phyloP scores from a whole-genome alignment of 2,113 vertebrate species.

The Gallinago media region DNA sequence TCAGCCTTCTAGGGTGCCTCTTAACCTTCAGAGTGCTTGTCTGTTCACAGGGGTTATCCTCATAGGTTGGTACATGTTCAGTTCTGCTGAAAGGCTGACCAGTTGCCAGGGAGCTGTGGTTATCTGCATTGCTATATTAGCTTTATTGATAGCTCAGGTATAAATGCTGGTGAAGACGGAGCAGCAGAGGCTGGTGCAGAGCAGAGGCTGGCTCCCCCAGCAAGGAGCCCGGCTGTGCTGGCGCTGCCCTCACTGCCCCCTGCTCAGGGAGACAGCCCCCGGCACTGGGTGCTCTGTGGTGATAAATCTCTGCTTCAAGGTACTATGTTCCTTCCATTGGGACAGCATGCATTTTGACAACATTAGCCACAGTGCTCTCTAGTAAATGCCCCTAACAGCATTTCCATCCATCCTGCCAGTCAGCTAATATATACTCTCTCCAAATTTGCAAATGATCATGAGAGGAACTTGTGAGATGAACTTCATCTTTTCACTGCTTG shows the following conservation, averaged over 20 bases:
- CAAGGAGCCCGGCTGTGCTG: not conserved
- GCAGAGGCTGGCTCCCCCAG: not conserved
- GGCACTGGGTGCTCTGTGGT: fast-evolving
- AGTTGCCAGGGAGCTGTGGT: not conserved
- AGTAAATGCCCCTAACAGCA: not conserved
- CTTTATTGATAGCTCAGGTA: not conserved
- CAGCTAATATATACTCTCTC: not conserved
- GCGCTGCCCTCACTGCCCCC: fast-evolving
- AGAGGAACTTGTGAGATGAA: not conserved
- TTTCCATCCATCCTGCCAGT: not conserved
- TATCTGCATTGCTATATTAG: not conserved
- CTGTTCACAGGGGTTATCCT: not conserved
- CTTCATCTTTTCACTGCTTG: not conserved
- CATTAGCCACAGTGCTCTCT: not conserved
- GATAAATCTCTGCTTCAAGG: not conserved
- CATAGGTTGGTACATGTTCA: fast-evolving
- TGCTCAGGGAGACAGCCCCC: fast-evolving
- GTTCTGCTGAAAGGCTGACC: not conserved
- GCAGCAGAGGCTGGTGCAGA: not conserved
- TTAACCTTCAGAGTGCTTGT: not conserved
- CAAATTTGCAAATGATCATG: not conserved
- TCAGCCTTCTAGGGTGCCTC: not conserved
- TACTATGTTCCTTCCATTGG: not conserved
- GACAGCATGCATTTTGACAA: not conserved
- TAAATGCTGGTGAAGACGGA: fast-evolving